Evolutionary conservation across 2,888 invertebrate genomes (phyloP), one percentile per base, ranked within the genome.

Genomic region (Bedellia somnulentella): DNA sequence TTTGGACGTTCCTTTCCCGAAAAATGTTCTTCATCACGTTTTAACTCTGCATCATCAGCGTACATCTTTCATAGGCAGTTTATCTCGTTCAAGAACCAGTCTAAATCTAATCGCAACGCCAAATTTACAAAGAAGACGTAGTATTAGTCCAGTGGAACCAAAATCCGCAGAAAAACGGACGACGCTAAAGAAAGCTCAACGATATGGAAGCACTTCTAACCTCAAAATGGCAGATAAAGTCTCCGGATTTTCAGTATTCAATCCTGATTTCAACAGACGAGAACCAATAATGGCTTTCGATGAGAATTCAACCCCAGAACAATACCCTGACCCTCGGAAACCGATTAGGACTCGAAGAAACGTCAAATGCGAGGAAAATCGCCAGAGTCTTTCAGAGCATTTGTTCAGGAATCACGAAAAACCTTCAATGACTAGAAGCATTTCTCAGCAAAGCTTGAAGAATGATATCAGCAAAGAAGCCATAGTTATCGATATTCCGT

Each of bases 51-150:
- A 70, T 44, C 62, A 75, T 1, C 71, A 71, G 29, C 31, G 73
- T 2, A 64, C 46, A 5, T 62, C 68, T 6, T 77, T 82, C 42
- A 71, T 81, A 5, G 80, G 79, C 6, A 71, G 76, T 3, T 44
- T 82, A 24, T 75, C 80, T 0, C 52, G 81, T 1, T 81, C 82
- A 0, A 59, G 80, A 10, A 82, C 81, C 0, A 76, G 80, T 16
- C 49, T 82, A 0, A 68, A 79, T 46, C 32, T 54, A 2, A 52
- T 63, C 37, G n/a, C n/a, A n/a, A 18, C 18, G 18, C 18, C 18
- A 18, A 51, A 47, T n/a, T 43, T 60, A 48, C 57, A 58, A 5
- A 41, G 73, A 1, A 36, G 71, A 1, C 36, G 64, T 0, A 68
- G 66, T 29, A 50, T 63, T 1, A 73, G 70, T 21, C 76, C 75